Evolutionary conservation across 2,888 invertebrate species (phyloP), one percentile per base, ranked within the genome.

Genomic region (Hypomecis punctinalis): DNA sequence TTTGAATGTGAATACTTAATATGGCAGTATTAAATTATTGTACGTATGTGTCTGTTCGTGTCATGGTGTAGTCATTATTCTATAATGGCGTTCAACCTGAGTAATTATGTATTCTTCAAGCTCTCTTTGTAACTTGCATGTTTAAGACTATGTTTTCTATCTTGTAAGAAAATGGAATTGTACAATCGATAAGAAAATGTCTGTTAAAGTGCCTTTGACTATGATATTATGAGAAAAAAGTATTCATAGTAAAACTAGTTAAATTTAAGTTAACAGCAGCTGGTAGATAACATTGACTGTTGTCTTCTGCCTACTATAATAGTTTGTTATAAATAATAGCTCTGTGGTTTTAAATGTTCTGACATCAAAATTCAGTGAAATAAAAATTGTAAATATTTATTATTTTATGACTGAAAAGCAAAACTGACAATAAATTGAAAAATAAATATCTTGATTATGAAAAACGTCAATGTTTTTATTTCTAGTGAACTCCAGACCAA

Each of bases 1-100:
- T 70, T 74, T 63, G 74, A 72, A 74, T 72, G 76, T 77, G 74
- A 74, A 76, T 77, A 71, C 67, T 69, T 63, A 67, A 66, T 69
- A 63, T 71, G 76, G 71, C 79, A 83, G 82, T 84, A 81, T 80
- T 82, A 83, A 81, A 76, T 79, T 80, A 66, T 68, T 68, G 59
- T 60, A 55, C 56, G 58, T 66, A 46, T 42, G 49, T 64, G 39
- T 39, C 43, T 61, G 60, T 51, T 66, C 63, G 53, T 58, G 66
- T 53, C 67, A 69, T 67, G 59, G 70, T 59, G 55, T 64, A 53
- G 46, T 68, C 63, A 61, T 64, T 49, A 67, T 68, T 60, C 53
- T 67, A 57, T 68, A 46, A 62, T 67, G 63, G 70, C 71, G 76
- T 74, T 74, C 67, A 67, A 60, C 65, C 60, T 48, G 60, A 7